A percentile compares a stretch with the other conserved stretches of the same genome.
These are phyloP conservation scores for Girardinus metallicus DNA, from an alignment of 2,797 vertebrate species.

Conservation along the genomic window DNA sequence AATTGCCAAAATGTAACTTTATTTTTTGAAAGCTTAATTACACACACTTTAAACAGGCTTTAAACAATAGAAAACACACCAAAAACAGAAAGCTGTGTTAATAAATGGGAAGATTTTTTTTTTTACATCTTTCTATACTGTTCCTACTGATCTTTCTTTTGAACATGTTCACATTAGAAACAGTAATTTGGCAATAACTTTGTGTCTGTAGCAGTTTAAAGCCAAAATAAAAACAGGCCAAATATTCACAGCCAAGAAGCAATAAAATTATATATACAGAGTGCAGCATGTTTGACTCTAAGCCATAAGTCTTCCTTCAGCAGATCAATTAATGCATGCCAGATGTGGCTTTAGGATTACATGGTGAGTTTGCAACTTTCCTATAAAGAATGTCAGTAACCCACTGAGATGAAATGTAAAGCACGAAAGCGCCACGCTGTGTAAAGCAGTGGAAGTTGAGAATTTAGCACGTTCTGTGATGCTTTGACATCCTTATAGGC, in stretches of 20 bases:
- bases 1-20: neutral
- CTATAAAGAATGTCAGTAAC: constrained; percentile 1
- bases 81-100: neutral
- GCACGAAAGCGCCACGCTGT: neutral
- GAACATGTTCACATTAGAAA: constrained; percentile 37
- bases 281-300: constrained; percentile 48
- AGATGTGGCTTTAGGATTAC: constrained; percentile 48
- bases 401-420: constrained; percentile 18
- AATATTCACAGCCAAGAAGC: constrained; percentile 54
- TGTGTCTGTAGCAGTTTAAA: constrained; percentile 51
- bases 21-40: neutral
- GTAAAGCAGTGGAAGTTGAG: constrained; percentile 1
- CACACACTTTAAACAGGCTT: constrained; percentile 13
- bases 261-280: constrained; percentile 39
- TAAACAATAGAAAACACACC: constrained; percentile 6
- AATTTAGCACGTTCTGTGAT: constrained; percentile 33
- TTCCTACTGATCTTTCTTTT: constrained; percentile 55
- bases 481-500: neutral
- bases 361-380: constrained; percentile 42
- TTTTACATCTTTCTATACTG: constrained; percentile 33
- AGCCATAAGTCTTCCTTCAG: constrained; percentile 42
- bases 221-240: constrained; percentile 48
- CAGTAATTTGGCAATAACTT: constrained; percentile 48
- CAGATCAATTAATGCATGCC: constrained; percentile 44
- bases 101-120: constrained; percentile 26